phyloP scores from a whole-genome alignment of 2,888 invertebrate genomes.

The Xiphydria camelus region DNA sequence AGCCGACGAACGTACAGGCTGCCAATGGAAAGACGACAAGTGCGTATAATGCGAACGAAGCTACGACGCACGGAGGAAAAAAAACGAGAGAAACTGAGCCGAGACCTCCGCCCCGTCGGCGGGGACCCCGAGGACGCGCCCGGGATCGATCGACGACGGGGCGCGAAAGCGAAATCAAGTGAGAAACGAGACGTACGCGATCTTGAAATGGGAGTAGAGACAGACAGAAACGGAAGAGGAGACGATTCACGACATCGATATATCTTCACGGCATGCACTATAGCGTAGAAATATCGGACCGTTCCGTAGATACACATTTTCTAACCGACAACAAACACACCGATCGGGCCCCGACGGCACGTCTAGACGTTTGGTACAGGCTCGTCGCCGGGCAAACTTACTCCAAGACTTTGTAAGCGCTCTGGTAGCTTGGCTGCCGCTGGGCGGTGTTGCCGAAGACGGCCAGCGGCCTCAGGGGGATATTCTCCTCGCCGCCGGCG shows the following conservation, averaged over 20 bases:
- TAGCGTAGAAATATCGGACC: no score
- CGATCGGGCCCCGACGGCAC: no score
- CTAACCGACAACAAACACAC: neutral
- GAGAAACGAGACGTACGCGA: no score
- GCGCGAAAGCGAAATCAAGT: no score
- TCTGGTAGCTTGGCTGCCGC: slow-evolving; percentile 54
- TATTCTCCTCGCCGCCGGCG: slow-evolving; percentile 68
- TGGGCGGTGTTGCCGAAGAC: slow-evolving; percentile 59
- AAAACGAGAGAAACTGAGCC: no score
- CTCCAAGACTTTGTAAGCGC: slow-evolving; percentile 73
- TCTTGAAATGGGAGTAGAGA: no score
- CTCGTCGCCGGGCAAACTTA: slow-evolving; percentile 63
- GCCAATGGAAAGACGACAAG: neutral
- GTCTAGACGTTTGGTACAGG: no score
- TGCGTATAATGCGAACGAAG: no score
- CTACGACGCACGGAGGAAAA: slow-evolving; percentile 1
- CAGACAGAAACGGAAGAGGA: neutral
- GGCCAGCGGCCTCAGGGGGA: slow-evolving; percentile 75
- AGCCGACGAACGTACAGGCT: neutral
- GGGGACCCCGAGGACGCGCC: no score
- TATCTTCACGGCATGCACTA: slow-evolving; percentile 4
- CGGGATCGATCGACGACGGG: no score
- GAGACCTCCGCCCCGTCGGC: no score
- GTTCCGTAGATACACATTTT: no score
- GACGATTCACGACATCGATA: slow-evolving; percentile 2